Evolutionary conservation across 2,888 invertebrate genomes (phyloP).

Genomic region (Apamea epomidion): DNA sequence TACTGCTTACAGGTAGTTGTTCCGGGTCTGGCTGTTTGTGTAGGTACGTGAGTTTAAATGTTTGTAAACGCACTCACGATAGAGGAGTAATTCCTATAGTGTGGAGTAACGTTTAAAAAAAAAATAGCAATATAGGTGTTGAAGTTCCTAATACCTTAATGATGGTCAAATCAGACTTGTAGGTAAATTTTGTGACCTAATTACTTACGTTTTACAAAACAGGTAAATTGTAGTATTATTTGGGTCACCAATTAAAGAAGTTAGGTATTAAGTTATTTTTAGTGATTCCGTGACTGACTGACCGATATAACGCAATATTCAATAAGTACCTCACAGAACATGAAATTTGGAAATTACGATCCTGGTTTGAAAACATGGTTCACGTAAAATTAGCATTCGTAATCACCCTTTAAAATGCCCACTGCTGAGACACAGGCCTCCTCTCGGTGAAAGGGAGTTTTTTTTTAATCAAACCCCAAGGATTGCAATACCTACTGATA

Average conservation of each 20-base stretch:
- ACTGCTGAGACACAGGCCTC: too few relatives aligned
- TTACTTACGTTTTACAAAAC: slow-evolving; percentile 13
- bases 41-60: too few relatives aligned
- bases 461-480: too few relatives aligned
- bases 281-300: not conserved
- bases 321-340: not conserved
- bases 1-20: too few relatives aligned
- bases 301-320: not conserved
- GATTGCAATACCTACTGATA: not conserved
- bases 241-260: not conserved
- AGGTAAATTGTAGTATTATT: slow-evolving; percentile 17
- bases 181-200: slow-evolving; percentile 3
- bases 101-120: too few relatives aligned
- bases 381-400: not conserved
- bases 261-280: not conserved
- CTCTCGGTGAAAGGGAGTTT: too few relatives aligned
- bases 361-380: not conserved
- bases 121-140: not conserved
- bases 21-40: too few relatives aligned
- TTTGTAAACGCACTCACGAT: too few relatives aligned
- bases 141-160: slow-evolving; percentile 3
- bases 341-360: not conserved
- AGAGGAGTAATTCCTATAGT: too few relatives aligned
- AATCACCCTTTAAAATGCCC: too few relatives aligned
- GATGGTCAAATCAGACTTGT: not conserved